Evolutionary conservation across 2,797 vertebrate genomes (phyloP), one percentile per base, ranked within the genome.

Genomic region (Sylvia borin): DNA sequence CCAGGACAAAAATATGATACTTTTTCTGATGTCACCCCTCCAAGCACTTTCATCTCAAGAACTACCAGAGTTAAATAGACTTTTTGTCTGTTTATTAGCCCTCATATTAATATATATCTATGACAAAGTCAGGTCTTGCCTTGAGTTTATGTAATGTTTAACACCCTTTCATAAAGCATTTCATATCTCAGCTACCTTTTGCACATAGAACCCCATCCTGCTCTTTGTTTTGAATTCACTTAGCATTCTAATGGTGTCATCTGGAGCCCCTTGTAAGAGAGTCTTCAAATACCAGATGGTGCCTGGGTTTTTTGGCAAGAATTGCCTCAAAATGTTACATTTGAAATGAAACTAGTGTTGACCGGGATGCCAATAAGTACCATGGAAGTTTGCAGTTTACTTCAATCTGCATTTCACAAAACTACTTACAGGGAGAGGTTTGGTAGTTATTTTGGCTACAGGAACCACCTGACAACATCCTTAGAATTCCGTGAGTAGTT

Each of bases 321-420:
- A 38, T 29, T 67, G 18, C 26, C 81, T 77, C 26, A 72, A 75
- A 84, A 61, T 12, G 5, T 31, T 74, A 13, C 6, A 13, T 31
- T 91, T 60, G n/a, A 40, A 3, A 55, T 66, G 31, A 73, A 85
- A 61, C 8, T 47, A 5, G 13, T 4, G 3, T 50, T 87, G 32
- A 7, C 12, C 0, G 0, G 15, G 36, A 13, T 62, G 8, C 20
- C n/a, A 73, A 0, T 29, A 85, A 61, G 7, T 42, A 38, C 14
- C 10, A 18, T 8, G 15, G 16, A 81, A 79, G 2, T 85, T 79
- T 47, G 16, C 17, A n/a, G 22, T 66, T 36, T 48, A 15, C 21
- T 70, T 89, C 20, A 75, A 45, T 17, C 20, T 62, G 25, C 6
- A 45, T 55, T 51, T 68, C 55, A 36, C 7, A 70, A 48, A 83